phyloP scores from a whole-genome alignment of 2,888 invertebrate species.

The Drosophila flavopinicola region DNA sequence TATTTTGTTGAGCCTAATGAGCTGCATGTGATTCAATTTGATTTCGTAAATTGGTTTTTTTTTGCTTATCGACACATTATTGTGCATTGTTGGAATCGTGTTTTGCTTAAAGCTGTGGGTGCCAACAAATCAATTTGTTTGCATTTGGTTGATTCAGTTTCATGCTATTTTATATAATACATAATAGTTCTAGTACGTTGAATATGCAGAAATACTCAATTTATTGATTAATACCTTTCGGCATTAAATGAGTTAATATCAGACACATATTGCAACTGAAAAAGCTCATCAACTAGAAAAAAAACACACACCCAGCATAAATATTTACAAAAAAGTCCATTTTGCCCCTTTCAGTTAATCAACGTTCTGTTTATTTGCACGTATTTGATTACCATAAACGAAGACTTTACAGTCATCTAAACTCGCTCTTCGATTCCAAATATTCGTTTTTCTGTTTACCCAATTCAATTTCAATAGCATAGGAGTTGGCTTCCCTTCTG shows the following conservation, averaged over 20 bases:
- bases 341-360: slow-evolving; percentile 11
- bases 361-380: slow-evolving; percentile 29
- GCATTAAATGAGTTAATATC: no score
- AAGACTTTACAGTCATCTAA: slow-evolving; percentile 12
- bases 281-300: neutral
- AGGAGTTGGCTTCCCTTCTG: slow-evolving; percentile 1
- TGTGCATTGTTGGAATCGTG: neutral
- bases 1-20: slow-evolving; percentile 37
- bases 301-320: slow-evolving; percentile 1
- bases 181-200: no score
- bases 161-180: no score
- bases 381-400: slow-evolving; percentile 32
- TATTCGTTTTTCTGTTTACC: slow-evolving; percentile 32
- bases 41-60: slow-evolving; percentile 16
- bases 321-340: slow-evolving; percentile 14
- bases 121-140: no score
- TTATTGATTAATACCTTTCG: no score
- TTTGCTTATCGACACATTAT: slow-evolving; percentile 10
- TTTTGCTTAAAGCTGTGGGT: neutral
- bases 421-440: slow-evolving; percentile 9
- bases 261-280: neutral
- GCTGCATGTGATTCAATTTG: slow-evolving; percentile 49
- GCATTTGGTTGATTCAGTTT: no score
- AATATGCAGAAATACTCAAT: no score
- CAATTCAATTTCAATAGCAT: slow-evolving; percentile 33